phyloP scores from a whole-genome alignment of 1,140 invertebrate genomes.

The Eupristina koningsbergeri region DNA sequence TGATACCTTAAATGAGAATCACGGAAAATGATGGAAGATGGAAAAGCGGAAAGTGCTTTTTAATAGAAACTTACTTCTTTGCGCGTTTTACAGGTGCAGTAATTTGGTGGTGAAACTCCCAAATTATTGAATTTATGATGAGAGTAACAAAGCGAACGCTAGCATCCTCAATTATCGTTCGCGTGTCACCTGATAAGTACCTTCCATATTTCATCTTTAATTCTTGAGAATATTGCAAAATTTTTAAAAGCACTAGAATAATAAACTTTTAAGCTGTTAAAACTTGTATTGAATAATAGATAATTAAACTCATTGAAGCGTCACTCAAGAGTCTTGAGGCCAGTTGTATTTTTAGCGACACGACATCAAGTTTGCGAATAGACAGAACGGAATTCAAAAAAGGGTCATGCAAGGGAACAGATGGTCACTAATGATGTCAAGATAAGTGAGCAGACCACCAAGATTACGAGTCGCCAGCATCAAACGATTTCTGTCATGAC shows the following conservation, averaged over 20 bases:
- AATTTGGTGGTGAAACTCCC: background rate
- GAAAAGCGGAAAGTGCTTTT: background rate
- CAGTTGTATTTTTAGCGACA: too few species aligned
- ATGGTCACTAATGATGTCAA: background rate
- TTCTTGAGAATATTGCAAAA: too few species aligned
- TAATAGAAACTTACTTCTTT: background rate
- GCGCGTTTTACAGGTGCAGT: background rate
- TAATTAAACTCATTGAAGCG: too few species aligned
- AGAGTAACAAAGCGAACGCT: slow-evolving; percentile 27
- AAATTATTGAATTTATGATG: slow-evolving; percentile 35
- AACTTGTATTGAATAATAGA: too few species aligned
- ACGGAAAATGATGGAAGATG: background rate
- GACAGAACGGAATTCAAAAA: too few species aligned
- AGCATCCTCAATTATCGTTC: slow-evolving; percentile 17
- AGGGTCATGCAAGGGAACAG: background rate
- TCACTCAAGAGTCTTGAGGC: too few species aligned
- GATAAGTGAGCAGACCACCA: background rate
- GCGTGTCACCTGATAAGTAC: background rate
- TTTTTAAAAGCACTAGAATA: too few species aligned
- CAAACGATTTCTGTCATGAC: slow-evolving; percentile 14
- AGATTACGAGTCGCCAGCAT: slow-evolving; percentile 7
- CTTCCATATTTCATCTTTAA: background rate
- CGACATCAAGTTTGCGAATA: too few species aligned
- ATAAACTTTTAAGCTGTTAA: too few species aligned
- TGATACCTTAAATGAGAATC: background rate